Base-by-base conservation (phyloP, 2,888 invertebrate species). In the Cosmopolites sordidus region DNA sequence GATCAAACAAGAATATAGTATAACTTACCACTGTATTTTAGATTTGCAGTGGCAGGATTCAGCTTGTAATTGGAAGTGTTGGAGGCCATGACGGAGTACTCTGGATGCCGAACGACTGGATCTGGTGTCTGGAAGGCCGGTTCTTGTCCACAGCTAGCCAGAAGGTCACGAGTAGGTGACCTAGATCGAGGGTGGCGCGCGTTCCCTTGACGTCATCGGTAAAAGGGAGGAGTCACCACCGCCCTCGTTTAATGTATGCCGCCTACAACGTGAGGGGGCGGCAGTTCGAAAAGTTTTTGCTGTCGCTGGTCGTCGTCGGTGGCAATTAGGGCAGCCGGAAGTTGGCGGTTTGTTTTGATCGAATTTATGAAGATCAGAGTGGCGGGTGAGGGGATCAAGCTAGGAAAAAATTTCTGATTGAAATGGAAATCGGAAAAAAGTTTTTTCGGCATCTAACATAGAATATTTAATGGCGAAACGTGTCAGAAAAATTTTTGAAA, bases 121-220 rank as follows among this genome's bases (percentile, higher is more conserved):
- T 59, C 60, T 52, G 49, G 52, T 49, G 33, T 39, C 47, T 22
- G 22, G 22, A 43, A 18, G 22, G 48, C 29, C n/a, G 48, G 38
- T 16, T 30, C 44, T 15, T 42, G 42, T 16, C 40, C 33, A n/a
- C 50, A 47, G 56, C 39, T 48, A 38, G 37, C 38, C 46, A 49
- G 60, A 64, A 64, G 71, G 71, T 73, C 71, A 69, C 64, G 57
- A 52, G 64, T 66, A 66, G 73, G 69, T 73, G 73, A 74, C 74
- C 73, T 59, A 73, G 57, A 69, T 72, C 58, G 58, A 59, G 60
- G 59, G 60, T 61, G 63, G 66, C 66, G 69, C 70, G 69, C 69
- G 69, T 68, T 66, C 61, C 61, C 57, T 60, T 67, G 66, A 69
- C 71, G 70, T 67, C 66, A 67, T 16, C 11, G 33, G 38, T 48